Percentiles rank a stretch among this genome's conserved stretches.
phyloP scores from a whole-genome alignment of 2,113 vertebrate species.

The Megaceryle torquata region DNA sequence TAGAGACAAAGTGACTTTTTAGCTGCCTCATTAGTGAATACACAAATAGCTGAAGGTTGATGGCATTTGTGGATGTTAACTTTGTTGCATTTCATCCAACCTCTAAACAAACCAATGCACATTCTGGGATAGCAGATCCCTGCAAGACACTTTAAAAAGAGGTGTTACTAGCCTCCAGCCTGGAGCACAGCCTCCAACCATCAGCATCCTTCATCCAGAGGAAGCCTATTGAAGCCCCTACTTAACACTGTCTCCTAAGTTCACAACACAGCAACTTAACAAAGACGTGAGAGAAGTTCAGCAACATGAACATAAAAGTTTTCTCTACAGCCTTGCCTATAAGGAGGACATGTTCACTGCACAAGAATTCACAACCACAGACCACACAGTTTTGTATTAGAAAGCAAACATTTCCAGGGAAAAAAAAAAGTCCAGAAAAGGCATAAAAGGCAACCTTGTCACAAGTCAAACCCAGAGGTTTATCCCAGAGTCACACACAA shows the following conservation, averaged over 20 bases:
- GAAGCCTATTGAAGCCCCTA: not conserved
- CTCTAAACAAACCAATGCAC: not conserved
- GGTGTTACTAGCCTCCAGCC: not conserved
- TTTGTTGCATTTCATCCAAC: not conserved
- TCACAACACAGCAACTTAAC: not conserved
- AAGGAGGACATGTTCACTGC: not conserved
- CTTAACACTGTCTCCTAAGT: not conserved
- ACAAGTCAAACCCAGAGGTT: not conserved
- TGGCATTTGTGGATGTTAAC: not conserved
- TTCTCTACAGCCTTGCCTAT: not conserved
- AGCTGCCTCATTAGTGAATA: not conserved
- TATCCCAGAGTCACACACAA: rapidly evolving
- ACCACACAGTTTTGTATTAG: not conserved
- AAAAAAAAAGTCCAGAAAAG: not conserved
- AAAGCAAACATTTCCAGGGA: not conserved
- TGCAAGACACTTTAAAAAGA: not conserved
- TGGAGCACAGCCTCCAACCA: not conserved
- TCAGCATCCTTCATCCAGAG: not conserved
- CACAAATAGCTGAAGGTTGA: not conserved
- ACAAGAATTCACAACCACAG: not conserved
- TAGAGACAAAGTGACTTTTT: not conserved
- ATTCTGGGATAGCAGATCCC: not conserved
- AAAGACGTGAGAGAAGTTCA: not conserved
- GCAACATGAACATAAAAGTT: not conserved
- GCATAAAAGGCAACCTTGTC: not conserved